Base-by-base conservation (phyloP, 1,140 invertebrate species). In the Idris sp. region DNA sequence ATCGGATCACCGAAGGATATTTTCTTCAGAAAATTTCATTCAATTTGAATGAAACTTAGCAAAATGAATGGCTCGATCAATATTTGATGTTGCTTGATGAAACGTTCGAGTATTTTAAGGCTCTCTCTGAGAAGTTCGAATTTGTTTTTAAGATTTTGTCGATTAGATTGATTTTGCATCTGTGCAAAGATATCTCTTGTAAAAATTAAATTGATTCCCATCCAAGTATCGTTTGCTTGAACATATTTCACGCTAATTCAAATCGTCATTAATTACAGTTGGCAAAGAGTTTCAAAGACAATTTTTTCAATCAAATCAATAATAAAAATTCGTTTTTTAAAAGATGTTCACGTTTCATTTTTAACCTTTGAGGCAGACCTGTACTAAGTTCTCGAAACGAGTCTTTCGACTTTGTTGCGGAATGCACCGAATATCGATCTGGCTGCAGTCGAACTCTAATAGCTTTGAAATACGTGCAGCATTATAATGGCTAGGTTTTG, bases 341-440 rank as follows among this genome's bases (percentile, higher is more conserved):
- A n/a, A n/a, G n/a, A n/a, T n/a, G n/a, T n/a, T n/a, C n/a, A n/a
- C n/a, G n/a, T n/a, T n/a, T n/a, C n/a, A n/a, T n/a, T n/a, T n/a
- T n/a, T n/a, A n/a, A n/a, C n/a, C 25, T 40, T 30, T 53, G 40
- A 49, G 51, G 11, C 16, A 40, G 8, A 25, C 51, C n/a, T 68
- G 58, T 18, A 36, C 7, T 2, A 8, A 25, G 9, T 25, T 19
- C 49, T 40, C 51, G n/a, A 43, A 15, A 30, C 43, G 36, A 46
- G 74, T 75, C 78, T 77, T 79, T 58, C 71, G 69, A 79, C 78
- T 81, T 77, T 67, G 71, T 76, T 76, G 74, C 64, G 79, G 74
- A 82, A 81, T 81, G 69, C 59, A 76, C 33, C 49, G 36, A 44
- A 71, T 80, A 81, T 82, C 79, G 81, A 81, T 82, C 76, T 79